Evolutionary conservation across 2,797 vertebrate genomes (phyloP).

Genomic region (Mormyrops attenuatus): DNA sequence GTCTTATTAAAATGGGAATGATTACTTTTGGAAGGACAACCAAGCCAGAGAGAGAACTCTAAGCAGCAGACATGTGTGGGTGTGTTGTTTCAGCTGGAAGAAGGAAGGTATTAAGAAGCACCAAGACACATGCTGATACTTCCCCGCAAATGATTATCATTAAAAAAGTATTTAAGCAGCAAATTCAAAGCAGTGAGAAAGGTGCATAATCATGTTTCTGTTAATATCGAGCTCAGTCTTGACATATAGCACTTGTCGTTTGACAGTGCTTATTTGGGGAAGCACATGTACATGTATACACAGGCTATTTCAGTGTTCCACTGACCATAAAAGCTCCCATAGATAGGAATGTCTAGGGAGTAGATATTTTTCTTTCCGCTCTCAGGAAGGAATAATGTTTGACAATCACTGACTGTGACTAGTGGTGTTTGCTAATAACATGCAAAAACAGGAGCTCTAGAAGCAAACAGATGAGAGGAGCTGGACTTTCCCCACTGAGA

Average conservation of each 20-base stretch:
- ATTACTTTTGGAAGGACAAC: constrained; percentile 52
- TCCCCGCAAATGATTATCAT: constrained; percentile 69
- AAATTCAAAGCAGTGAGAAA: constrained; percentile 58
- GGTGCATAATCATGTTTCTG: constrained; percentile 68
- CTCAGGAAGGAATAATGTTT: constrained; percentile 30
- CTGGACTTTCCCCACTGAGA: constrained; percentile 35
- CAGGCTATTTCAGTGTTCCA: constrained; percentile 30
- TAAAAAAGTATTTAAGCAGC: constrained; percentile 68
- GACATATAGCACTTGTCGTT: constrained; percentile 54
- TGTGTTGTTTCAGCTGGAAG: constrained; percentile 63
- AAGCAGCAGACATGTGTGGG: constrained; percentile 60
- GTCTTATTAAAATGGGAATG: constrained; percentile 59
- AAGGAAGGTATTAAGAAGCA: constrained; percentile 65
- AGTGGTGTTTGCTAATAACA: constrained; percentile 50
- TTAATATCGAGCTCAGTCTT: constrained; percentile 68
- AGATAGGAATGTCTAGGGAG: not conserved
- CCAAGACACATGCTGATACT: constrained; percentile 60
- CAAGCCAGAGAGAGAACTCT: constrained; percentile 55
- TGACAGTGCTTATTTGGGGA: constrained; percentile 48
- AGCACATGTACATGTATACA: constrained; percentile 15
- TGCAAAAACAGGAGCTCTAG: constrained; percentile 40
- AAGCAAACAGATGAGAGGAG: constrained; percentile 42
- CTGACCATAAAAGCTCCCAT: constrained; percentile 28
- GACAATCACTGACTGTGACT: constrained; percentile 41
- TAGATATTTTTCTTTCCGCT: constrained; percentile 6